Percentiles rank a stretch among this genome's conserved stretches.
Evolutionary conservation across 2,113 vertebrate species (phyloP).

Genomic region (Eptesicus fuscus): DNA sequence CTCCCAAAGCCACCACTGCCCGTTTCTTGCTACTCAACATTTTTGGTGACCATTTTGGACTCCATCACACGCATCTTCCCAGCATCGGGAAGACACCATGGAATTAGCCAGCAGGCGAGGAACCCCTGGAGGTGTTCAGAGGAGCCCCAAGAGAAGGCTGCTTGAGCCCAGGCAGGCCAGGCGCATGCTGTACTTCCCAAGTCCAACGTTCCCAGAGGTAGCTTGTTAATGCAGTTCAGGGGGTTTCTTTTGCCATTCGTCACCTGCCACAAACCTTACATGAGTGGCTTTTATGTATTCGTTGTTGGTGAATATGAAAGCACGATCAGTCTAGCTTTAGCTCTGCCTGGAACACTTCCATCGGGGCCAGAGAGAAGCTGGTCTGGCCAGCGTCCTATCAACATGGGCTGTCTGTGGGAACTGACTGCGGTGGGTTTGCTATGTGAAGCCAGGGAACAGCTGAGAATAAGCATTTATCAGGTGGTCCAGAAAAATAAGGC

Average conservation of each 20-base stretch:
- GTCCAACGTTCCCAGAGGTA: not conserved
- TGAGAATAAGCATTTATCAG: constrained; percentile 49
- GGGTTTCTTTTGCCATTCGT: not conserved
- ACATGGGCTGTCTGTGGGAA: not conserved
- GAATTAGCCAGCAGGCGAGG: not conserved
- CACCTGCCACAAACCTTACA: not conserved
- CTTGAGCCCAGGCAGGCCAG: not conserved
- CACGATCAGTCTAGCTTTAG: not conserved
- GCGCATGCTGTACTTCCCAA: not conserved
- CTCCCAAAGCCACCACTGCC: constrained; percentile 37
- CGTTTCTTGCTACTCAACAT: constrained; percentile 37
- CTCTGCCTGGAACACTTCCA: not conserved
- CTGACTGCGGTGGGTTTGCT: not conserved
- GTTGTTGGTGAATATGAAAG: not conserved
- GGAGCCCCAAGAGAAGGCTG: not conserved
- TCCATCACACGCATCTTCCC: constrained; percentile 31
- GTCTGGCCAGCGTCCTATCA: constrained; percentile 21
- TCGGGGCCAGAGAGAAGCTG: constrained; percentile 5
- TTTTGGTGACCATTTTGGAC: constrained; percentile 64
- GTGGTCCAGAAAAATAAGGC: constrained; percentile 27
- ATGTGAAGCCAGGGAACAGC: constrained; percentile 39
- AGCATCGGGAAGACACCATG: constrained; percentile 5
- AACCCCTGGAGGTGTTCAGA: not conserved
- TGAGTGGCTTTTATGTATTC: not conserved
- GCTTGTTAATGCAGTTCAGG: not conserved